These are phyloP conservation scores for Caenorhabditis parvicauda DNA, from an alignment of 2,888 invertebrate species.

Conservation along the genomic window DNA sequence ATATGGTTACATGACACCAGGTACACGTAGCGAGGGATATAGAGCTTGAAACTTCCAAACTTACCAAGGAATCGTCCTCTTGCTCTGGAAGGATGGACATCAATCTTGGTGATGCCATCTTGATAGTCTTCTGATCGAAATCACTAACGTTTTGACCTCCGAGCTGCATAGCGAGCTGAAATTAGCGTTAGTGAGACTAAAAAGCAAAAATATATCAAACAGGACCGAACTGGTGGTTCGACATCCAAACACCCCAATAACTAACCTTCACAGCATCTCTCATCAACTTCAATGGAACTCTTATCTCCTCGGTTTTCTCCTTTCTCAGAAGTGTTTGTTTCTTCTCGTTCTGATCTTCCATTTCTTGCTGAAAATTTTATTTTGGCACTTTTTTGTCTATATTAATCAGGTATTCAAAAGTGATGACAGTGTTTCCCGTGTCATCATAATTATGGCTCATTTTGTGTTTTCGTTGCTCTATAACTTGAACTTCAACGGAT, in stretches of 20 bases:
- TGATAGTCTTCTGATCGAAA: constrained; percentile 58
- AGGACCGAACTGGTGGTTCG: too few relatives aligned
- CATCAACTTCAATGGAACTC: constrained; percentile 47
- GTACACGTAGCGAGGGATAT: too few relatives aligned
- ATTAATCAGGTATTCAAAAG: too few relatives aligned
- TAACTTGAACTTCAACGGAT: too few relatives aligned
- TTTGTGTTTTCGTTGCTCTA: too few relatives aligned
- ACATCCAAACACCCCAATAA: background rate
- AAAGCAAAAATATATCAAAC: too few relatives aligned
- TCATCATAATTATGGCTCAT: too few relatives aligned
- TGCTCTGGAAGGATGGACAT: constrained; percentile 55
- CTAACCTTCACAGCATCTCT: constrained; percentile 46
- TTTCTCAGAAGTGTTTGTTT: constrained; percentile 24
- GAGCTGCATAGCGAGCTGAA: constrained; percentile 43
- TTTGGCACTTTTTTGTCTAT: background rate
- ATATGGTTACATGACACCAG: too few relatives aligned
- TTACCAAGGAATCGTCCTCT: constrained; percentile 37
- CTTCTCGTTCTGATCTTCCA: constrained; percentile 2
- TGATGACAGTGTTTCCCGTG: too few relatives aligned
- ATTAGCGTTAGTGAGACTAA: too few relatives aligned
- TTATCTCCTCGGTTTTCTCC: constrained; percentile 34
- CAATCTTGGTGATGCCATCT: constrained; percentile 53
- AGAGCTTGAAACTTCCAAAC: too few relatives aligned
- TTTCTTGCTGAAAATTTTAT: background rate
- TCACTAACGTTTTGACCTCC: constrained; percentile 53